Base-by-base conservation (phyloP, 2,888 invertebrate genomes). In the Prosapia bicincta region DNA sequence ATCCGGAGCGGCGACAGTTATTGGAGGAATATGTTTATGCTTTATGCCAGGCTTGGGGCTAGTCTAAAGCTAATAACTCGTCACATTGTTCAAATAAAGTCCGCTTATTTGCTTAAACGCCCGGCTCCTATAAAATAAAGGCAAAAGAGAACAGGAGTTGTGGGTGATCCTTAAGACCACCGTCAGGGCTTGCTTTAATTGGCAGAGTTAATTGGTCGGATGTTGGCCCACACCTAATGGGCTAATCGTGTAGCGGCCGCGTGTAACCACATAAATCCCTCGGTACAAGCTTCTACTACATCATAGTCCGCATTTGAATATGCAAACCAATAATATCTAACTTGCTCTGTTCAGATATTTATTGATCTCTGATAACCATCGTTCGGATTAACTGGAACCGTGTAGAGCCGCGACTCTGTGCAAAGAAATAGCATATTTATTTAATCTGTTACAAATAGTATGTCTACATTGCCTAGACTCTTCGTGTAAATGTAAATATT, bases 141-240 rank as follows among this genome's bases (percentile, higher is more conserved):
- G 38, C 13, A 38, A 15, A 38, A 54, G 54, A 38, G 15, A 15
- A 54, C 54, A 54, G 54, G 54, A 54, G 54, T 54, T 54, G 54
- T 54, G 54, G 54, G 54, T 54, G 54, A 54, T 54, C 54, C 54
- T 54, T 20, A 54, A 54, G 54, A 54, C 54, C 54, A 54, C 54
- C 54, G 54, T 54, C 54, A 54, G 54, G 54, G 54, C n/a, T 54
- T 20, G 54, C 54, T 54, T 54, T 54, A 54, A 54, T 54, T 54
- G 54, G 54, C 54, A 54, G 20, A 54, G 54, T 54, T 54, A 54
- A 54, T 54, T 54, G 54, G 54, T 54, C 54, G 20, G 54, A 5
- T 54, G 54, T 54, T 54, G 54, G 54, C 54, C 54, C 54, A 54
- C 54, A 54, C 54, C 54, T 54, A 54, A 54, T 54, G 54, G 54